These are phyloP conservation scores for Embidobia sp. DNA, from an alignment of 2,888 invertebrate species.

Conservation along the genomic window DNA sequence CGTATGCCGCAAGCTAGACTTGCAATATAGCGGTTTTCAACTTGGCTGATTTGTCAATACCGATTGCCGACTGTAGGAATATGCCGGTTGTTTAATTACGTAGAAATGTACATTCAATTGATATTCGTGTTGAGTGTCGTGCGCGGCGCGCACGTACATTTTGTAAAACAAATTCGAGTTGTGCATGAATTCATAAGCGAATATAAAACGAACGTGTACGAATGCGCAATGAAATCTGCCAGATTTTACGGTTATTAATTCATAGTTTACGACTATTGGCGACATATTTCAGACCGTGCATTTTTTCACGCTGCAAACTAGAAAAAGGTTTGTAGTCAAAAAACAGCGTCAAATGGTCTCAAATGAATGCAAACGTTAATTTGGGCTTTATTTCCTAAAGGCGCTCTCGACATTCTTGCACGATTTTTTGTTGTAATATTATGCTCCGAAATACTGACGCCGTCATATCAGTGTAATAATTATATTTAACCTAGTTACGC, in stretches of 20 bases:
- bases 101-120: slow-evolving; percentile 34
- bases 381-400: too few species aligned
- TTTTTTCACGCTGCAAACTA: too few species aligned
- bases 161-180: slow-evolving; percentile 14
- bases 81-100: slow-evolving; percentile 19
- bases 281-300: too few species aligned
- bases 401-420: too few species aligned
- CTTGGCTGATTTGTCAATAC: slow-evolving; percentile 42
- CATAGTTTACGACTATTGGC: not conserved
- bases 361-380: too few species aligned
- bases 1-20: slow-evolving; percentile 23
- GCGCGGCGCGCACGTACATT: not conserved
- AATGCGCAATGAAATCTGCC: not conserved
- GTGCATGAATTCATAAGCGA: slow-evolving; percentile 4
- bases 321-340: too few species aligned
- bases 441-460: too few species aligned
- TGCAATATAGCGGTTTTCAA: slow-evolving; percentile 41
- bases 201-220: not conserved
- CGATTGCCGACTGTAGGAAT: slow-evolving; percentile 23
- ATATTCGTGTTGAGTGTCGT: slow-evolving; percentile 15
- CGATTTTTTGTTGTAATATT: too few species aligned
- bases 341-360: too few species aligned
- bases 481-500: slow-evolving; percentile 16
- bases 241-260: slow-evolving; percentile 34
- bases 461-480: slow-evolving; percentile 3